These are phyloP conservation scores for Oreotragus oreotragus DNA, from an alignment of 2,113 vertebrate species.

Conservation along the genomic window DNA sequence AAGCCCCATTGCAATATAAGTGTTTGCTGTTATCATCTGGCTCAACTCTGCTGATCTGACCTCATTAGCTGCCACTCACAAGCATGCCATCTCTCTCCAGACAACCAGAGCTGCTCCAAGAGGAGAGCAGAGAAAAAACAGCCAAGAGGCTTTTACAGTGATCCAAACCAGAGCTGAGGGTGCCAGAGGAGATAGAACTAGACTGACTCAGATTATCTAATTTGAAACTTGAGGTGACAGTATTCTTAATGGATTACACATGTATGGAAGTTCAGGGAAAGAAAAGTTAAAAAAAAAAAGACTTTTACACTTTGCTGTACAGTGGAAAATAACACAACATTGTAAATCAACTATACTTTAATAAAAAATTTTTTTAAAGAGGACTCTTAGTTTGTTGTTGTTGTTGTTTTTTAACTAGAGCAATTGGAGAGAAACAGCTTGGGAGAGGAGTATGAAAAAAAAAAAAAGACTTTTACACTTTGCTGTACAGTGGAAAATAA, in stretches of 20 bases:
- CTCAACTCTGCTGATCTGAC: neutral
- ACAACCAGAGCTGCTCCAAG: neutral
- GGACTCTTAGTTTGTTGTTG: neutral
- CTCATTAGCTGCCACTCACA: constrained; percentile 19
- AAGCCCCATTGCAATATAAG: neutral
- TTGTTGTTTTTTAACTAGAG: neutral
- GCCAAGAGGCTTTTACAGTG: neutral
- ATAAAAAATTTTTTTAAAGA: neutral
- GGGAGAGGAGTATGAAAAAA: too few relatives aligned
- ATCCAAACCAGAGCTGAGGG: neutral
- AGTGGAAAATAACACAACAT: neutral
- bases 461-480: neutral
- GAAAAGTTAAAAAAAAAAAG: neutral
- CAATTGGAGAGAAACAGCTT: neutral
- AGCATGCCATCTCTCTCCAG: neutral
- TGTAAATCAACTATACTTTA: neutral
- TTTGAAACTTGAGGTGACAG: neutral
- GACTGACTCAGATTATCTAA: neutral
- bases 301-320: neutral
- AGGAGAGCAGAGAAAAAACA: neutral
- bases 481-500: neutral
- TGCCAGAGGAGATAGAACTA: neutral
- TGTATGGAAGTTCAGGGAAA: neutral
- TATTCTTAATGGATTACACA: neutral
- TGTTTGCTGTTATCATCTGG: constrained; percentile 15